Base-by-base conservation (phyloP, 1,140 invertebrate genomes). In the Chionoecetes opilio region DNA sequence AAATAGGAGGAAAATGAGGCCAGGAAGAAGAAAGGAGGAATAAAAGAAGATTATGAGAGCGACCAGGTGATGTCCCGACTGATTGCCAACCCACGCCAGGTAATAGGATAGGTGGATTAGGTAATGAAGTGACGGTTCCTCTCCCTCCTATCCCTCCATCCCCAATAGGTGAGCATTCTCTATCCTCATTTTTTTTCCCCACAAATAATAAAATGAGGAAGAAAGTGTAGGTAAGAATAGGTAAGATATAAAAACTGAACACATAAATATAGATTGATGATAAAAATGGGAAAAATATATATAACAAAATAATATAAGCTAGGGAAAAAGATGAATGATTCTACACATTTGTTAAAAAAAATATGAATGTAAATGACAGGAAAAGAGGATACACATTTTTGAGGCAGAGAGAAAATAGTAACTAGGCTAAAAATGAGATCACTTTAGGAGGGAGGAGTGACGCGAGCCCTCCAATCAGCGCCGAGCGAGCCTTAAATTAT, bases 81-180 rank as follows among this genome's bases (percentile, higher is more conserved):
- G 46, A 53, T 53, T 17, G 9, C 46, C 8, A 11, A 53, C 0
- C 46, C 46, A n/a, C 21, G 63, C 26, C 63, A 75, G 63, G 21
- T 75, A 75, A 75, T 75, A n/a, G n/a, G 63, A 75, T 75, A 75
- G 21, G 63, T 75, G 63, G 63, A 75, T 75, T 75, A 75, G 63
- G n/a, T 26, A 75, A 75, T 75, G 63, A 75, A 75, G 63, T 75
- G 63, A 75, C 21, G 63, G 63, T 75, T n/a, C n/a, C 26, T n/a
- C 26, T 75, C 11, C 21, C 63, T n/a, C 63, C n/a, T n/a, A 26
- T n/a, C 21, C 63, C 26, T 75, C n/a, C 63, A 9, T 53, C 46
- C 21, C 46, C 46, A 53, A 9, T 17, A 9, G 46, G 46, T 53
- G 21, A 53, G 11, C 46, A 14, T 9, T 9, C 46, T 9, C 46